Base-by-base conservation (phyloP, 1,140 invertebrate species). In the Drosophila pectinifera region DNA sequence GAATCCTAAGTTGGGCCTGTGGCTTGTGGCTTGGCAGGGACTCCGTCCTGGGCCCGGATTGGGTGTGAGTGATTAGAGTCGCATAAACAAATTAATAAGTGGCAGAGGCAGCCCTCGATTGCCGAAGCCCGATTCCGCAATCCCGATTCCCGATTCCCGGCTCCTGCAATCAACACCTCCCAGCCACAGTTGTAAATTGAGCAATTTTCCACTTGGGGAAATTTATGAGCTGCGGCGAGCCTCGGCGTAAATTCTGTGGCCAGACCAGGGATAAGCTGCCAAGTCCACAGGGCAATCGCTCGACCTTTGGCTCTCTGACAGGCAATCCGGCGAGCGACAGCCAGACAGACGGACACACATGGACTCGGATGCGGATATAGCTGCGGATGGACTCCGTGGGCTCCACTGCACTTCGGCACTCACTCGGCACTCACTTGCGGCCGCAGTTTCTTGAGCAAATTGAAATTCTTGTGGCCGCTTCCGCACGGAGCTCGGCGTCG, bases 1-100 rank as follows among this genome's bases (percentile, higher is more conserved):
- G 83, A 86, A 86, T 88, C 83, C 36, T 61, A 79, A 86, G 55
- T 75, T 56, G 46, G 16, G 2, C 36, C 34, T 80, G 77, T 42
- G 78, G 78, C 41, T 70, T 80, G 77, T 42, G 78, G 78, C 41
- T 70, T 10, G 16, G 24, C 56, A 28, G 26, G 18, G n/a, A 31
- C 31, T 42, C 18, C 16, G 31, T 42, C 46, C 24, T 28, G 53
- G 38, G n/a, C 22, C 13, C 20, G 51, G 13, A 70, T 81, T 58
- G 67, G 62, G 78, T 81, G 82, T 64, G 73, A 78, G 82, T 81
- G 82, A 85, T 85, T 85, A 81, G 82, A 78, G 61, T 58, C 64
- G 45, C 42, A 86, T 86, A 82, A 88, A 88, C 69, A 82, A 88
- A 85, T 88, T 88, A 85, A 72, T 78, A 85, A 75, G 56, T 48